A percentile compares a stretch with the other conserved stretches of the same genome.
Conservation (phyloP, 2,888 invertebrate species). For the Leucophenga maculata region DNA sequence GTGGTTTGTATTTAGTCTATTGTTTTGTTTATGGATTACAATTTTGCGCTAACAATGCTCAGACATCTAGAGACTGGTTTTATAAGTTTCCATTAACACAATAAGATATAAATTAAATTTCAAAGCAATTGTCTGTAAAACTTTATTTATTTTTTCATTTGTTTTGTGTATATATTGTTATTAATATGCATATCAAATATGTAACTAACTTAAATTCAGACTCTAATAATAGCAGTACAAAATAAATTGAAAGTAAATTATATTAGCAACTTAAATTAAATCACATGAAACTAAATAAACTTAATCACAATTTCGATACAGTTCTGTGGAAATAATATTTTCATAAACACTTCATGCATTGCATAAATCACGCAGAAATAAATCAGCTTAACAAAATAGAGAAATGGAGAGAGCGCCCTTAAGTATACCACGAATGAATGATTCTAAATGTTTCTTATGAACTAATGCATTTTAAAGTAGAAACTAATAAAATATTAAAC, state of each 20-base stretch:
- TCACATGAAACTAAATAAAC: slow-evolving; percentile 21
- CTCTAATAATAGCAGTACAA: background rate
- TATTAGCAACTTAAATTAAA: slow-evolving; percentile 24
- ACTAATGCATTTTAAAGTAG: too few relatives aligned
- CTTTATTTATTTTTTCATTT: background rate
- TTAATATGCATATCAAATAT: background rate
- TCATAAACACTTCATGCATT: too few relatives aligned
- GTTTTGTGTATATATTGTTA: background rate
- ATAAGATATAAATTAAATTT: background rate
- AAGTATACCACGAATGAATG: too few relatives aligned
- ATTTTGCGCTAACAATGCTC: background rate
- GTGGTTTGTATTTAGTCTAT: slow-evolving; percentile 8
- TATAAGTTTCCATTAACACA: too few relatives aligned
- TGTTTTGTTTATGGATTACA: background rate
- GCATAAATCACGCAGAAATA: too few relatives aligned
- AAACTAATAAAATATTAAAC: too few relatives aligned
- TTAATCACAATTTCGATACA: slow-evolving; percentile 21
- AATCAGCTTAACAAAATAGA: too few relatives aligned
- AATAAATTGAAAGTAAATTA: slow-evolving; percentile 3
- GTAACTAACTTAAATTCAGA: too few relatives aligned
- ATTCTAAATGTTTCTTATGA: too few relatives aligned
- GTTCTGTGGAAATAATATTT: slow-evolving; percentile 5
- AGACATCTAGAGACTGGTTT: too few relatives aligned
- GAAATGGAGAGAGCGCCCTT: too few relatives aligned
- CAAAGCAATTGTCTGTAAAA: background rate